Conservation (phyloP, 2,888 invertebrate species). For the Sepioteuthis lessoniana region DNA sequence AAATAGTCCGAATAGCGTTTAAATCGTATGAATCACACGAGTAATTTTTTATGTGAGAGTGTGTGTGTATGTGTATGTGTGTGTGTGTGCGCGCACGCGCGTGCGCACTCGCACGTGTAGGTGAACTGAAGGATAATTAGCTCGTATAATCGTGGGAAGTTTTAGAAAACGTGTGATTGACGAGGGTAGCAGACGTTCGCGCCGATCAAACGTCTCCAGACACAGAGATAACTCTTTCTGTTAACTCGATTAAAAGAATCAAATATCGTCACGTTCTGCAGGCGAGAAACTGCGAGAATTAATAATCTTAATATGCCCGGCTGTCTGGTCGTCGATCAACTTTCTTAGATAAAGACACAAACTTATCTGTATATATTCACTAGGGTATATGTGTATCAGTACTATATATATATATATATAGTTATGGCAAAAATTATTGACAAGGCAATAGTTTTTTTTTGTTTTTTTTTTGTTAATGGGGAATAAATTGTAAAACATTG, state of each 20-base stretch:
- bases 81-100: too few species aligned
- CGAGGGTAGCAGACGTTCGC: not conserved
- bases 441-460: too few species aligned
- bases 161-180: not conserved
- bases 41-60: too few species aligned
- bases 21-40: too few species aligned
- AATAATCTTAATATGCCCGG: not conserved
- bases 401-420: constrained; percentile 15
- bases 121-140: not conserved
- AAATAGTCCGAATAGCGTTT: too few species aligned
- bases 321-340: not conserved
- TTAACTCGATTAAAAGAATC: constrained; percentile 4
- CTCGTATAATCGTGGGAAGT: not conserved
- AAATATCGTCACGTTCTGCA: not conserved
- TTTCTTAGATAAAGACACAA: not conserved
- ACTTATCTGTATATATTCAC: not conserved
- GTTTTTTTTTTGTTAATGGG: too few species aligned
- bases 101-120: not conserved
- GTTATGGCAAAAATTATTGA: too few species aligned
- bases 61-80: too few species aligned
- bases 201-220: not conserved
- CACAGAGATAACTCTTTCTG: not conserved
- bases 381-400: not conserved
- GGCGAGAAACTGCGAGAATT: constrained; percentile 33
- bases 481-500: too few species aligned